Conservation (phyloP, 2,113 vertebrate species). For the Platichthys stellatus region DNA sequence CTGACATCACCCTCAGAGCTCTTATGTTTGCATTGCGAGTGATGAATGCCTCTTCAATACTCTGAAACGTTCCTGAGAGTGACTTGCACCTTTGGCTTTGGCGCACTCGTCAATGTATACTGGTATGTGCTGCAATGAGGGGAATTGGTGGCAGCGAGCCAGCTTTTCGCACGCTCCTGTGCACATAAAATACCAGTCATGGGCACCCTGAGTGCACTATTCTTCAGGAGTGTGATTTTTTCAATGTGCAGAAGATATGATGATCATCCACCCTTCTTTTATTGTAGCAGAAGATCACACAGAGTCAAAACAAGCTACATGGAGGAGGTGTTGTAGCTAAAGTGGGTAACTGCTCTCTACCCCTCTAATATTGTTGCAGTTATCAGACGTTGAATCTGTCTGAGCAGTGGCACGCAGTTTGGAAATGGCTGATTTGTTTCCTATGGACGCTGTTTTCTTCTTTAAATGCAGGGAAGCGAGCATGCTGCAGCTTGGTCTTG, state of each 20-base stretch:
- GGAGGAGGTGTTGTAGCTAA: conserved; percentile 60
- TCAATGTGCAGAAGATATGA: conserved; percentile 25
- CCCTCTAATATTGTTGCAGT: conserved; percentile 62
- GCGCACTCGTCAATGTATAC: conserved; percentile 32
- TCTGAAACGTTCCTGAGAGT: conserved; percentile 48
- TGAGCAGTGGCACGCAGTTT: conserved; percentile 71
- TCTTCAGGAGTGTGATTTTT: conserved; percentile 42
- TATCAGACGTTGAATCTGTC: conserved; percentile 76
- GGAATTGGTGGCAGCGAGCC: conserved; percentile 40
- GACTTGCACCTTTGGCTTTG: conserved; percentile 54
- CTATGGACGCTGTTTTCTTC: conserved; percentile 41
- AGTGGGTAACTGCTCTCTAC: conserved; percentile 47
- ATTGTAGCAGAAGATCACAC: conserved; percentile 73
- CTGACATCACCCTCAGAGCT: conserved; percentile 64
- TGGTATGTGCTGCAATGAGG: conserved; percentile 41
- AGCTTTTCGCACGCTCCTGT: conserved; percentile 65
- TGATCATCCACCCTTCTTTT: conserved; percentile 60
- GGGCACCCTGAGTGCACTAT: conserved; percentile 39
- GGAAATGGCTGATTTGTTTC: conserved; percentile 74
- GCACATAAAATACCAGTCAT: conserved; percentile 54
- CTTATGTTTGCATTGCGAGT: conserved; percentile 55
- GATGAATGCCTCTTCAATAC: conserved; percentile 60
- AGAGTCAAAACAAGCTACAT: conserved; percentile 78
- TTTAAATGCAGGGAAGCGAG: conserved; percentile 39
- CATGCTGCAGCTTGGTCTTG: conserved; percentile 62